phyloP scores from a whole-genome alignment of 2,113 vertebrate species.

The Tringa solitaria region DNA sequence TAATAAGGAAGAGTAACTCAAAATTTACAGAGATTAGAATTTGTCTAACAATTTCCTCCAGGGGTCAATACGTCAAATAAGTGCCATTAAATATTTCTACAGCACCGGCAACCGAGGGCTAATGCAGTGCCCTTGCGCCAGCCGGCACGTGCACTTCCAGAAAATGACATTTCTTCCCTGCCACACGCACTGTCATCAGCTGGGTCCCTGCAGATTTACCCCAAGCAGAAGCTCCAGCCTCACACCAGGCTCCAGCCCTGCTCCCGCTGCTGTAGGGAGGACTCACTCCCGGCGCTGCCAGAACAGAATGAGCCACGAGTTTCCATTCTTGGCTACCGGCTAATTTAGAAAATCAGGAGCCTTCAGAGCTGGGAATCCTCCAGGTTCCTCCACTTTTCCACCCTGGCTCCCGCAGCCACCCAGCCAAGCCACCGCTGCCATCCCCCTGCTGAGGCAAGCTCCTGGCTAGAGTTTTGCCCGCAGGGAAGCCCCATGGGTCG shows the following conservation, averaged over 20 bases:
- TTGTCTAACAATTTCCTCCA: not conserved
- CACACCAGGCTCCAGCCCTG: rapidly evolving
- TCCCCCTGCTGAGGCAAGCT: not conserved
- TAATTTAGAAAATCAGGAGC: not conserved
- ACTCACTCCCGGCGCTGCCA: not conserved
- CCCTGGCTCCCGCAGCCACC: not conserved
- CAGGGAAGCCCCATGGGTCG: rapidly evolving
- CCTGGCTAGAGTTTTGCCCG: not conserved
- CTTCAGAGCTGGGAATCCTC: not conserved
- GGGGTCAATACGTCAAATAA: not conserved
- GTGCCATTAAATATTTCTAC: not conserved
- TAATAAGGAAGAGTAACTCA: not conserved
- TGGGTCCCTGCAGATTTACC: not conserved
- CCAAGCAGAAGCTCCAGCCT: not conserved
- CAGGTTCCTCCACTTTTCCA: not conserved
- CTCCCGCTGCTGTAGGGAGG: not conserved
- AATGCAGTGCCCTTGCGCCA: not conserved
- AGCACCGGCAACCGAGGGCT: not conserved
- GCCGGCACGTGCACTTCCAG: not conserved
- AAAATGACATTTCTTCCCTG: not conserved
- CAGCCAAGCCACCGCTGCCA: rapidly evolving
- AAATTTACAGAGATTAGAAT: not conserved
- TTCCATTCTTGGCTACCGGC: not conserved
- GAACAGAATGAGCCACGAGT: not conserved
- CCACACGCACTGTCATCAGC: rapidly evolving